Evolutionary conservation across 1,140 invertebrate species (phyloP).

Genomic region (Trissolcus basalis): DNA sequence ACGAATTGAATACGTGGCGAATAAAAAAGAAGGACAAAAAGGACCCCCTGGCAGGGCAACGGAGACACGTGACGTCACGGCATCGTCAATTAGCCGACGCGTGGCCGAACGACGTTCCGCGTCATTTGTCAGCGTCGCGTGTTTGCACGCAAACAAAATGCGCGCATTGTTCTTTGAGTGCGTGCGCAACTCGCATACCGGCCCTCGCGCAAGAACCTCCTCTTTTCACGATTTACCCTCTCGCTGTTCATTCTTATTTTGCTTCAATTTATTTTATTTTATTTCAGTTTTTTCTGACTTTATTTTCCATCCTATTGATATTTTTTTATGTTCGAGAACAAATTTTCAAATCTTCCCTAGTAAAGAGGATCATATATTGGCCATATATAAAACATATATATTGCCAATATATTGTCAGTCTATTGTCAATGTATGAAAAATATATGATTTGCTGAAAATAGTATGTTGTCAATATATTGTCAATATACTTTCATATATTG

Average conservation of each 20-base stretch:
- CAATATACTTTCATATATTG: no score
- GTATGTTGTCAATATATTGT: no score
- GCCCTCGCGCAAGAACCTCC: not conserved
- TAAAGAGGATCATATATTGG: no score
- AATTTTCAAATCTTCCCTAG: no score
- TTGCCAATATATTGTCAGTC: no score
- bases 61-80: constrained; percentile 49
- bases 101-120: constrained; percentile 64
- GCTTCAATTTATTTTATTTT: no score
- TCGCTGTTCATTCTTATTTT: not conserved
- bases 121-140: constrained; percentile 70
- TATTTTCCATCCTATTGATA: no score
- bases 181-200: constrained; percentile 16
- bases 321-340: no score
- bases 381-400: no score
- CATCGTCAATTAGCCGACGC: constrained; percentile 69
- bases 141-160: constrained; percentile 54
- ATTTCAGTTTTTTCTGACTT: no score
- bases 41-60: not conserved
- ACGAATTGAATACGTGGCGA: constrained; percentile 5
- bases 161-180: constrained; percentile 40
- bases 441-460: no score
- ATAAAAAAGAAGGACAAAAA: constrained; percentile 2
- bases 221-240: constrained; percentile 6
- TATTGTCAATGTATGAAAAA: no score